Evolutionary conservation across 2,113 vertebrate genomes (phyloP).

Genomic region (Psittacus erithacus): DNA sequence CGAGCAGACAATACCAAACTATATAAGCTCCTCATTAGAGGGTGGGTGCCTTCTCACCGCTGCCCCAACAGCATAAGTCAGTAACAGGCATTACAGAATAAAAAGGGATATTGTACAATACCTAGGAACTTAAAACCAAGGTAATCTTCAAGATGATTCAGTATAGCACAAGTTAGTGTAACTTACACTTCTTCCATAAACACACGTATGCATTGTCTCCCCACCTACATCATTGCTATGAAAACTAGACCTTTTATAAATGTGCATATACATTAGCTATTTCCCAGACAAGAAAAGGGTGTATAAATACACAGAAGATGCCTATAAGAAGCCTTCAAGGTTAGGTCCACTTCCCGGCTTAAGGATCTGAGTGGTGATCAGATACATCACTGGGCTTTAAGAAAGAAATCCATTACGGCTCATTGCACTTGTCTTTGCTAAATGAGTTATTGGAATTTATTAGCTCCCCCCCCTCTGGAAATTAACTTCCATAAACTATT

Average conservation of each 20-base stretch:
- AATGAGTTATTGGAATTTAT: background rate
- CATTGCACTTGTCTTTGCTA: background rate
- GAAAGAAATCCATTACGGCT: background rate
- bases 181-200: background rate
- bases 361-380: background rate
- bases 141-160: background rate
- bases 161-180: background rate
- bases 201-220: background rate
- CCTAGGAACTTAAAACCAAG: background rate
- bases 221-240: background rate
- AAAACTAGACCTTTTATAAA: background rate
- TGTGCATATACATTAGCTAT: background rate
- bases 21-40: background rate
- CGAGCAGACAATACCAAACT: background rate
- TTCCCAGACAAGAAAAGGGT: background rate
- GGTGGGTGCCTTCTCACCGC: background rate
- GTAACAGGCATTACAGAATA: background rate
- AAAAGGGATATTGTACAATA: background rate
- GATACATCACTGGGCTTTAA: background rate
- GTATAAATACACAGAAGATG: background rate
- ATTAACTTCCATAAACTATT: background rate
- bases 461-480: background rate
- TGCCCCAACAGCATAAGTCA: background rate
- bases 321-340: background rate
- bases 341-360: background rate